Evolutionary conservation across 2,113 vertebrate species (phyloP), one percentile per base, ranked within the genome.

Genomic region (Rhinoderma darwinii): DNA sequence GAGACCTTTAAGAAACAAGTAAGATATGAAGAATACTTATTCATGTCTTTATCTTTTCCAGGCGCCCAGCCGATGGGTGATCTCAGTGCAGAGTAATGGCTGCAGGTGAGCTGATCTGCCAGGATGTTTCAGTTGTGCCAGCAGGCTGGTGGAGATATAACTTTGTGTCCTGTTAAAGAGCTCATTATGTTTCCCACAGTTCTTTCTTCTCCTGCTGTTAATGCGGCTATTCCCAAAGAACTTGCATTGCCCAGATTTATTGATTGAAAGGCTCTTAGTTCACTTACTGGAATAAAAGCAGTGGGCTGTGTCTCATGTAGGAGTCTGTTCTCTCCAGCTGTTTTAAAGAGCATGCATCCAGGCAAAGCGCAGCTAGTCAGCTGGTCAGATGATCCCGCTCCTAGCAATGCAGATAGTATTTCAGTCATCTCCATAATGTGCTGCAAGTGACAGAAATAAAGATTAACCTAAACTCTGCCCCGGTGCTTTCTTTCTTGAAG

Each of bases 371-470:
- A 50, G 86, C 39, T 63, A 61, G 86, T 87, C 76, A 80, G 14
- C 61, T 66, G 44, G 75, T 86, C 86, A 86, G 75, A 86, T 86
- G 84, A 86, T 86, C 25, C 43, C 12, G 47, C 75, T 86, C 59
- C 84, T 56, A 47, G 84, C 70, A 75, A 75, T 82, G 78, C n/a
- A 82, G 68, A 82, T 75, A 87, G 86, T 39, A 81, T 86, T 86
- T 81, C 85, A 86, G 44, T 73, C 85, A 86, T 72, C 77, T 82
- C 63, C 47, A 59, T 54, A 72, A 44, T 72, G 84, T 86, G 85
- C 63, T 63, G 79, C 78, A 82, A 87, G 86, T 61, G 86, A 82
- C 86, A 82, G 59, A 87, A 87, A 87, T 87, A 87, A 87, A 82
- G 68, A 74, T 44, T 35, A 74, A 20, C 39, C 78, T 37, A 63